Conservation (phyloP, 2,797 vertebrate genomes). For the Enteromius mattozi region DNA sequence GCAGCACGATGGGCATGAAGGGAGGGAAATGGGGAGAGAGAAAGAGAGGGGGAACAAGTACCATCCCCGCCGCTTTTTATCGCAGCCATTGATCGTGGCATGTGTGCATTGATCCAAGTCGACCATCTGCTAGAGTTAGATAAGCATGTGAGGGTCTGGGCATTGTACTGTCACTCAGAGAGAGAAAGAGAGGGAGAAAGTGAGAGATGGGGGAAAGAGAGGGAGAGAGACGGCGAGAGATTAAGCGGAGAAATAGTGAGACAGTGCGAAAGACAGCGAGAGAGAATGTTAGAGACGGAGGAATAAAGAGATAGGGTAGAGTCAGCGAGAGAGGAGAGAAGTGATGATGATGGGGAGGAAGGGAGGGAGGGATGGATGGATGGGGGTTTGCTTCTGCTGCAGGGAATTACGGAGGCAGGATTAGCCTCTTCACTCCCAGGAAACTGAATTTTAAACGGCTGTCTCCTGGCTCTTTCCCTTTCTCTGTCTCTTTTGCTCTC, state of each 20-base stretch:
- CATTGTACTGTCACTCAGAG: constrained; percentile 99
- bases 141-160: constrained; percentile 99
- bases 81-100: constrained; percentile 99
- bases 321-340: constrained; percentile 71
- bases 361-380: constrained; percentile 51
- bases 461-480: constrained; percentile 77
- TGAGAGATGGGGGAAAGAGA: constrained; percentile 74
- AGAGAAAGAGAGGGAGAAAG: constrained; percentile 78
- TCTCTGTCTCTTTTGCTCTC: constrained; percentile 72
- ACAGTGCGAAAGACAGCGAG: constrained; percentile 52
- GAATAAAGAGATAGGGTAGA: constrained; percentile 83
- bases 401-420: constrained; percentile 99
- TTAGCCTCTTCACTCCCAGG: constrained; percentile 99
- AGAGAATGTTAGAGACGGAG: constrained; percentile 61
- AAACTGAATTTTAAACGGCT: constrained; percentile 99
- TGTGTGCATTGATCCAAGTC: constrained; percentile 99
- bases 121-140: constrained; percentile 99
- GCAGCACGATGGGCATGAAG: constrained; percentile 77
- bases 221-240: constrained; percentile 71
- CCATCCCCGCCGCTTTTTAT: constrained; percentile 99
- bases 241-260: constrained; percentile 68
- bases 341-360: constrained; percentile 58
- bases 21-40: constrained; percentile 76
- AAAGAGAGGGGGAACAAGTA: constrained; percentile 84
- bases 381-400: constrained; percentile 98